phyloP scores from a whole-genome alignment of 2,113 vertebrate genomes.

The Donacobius atricapilla region DNA sequence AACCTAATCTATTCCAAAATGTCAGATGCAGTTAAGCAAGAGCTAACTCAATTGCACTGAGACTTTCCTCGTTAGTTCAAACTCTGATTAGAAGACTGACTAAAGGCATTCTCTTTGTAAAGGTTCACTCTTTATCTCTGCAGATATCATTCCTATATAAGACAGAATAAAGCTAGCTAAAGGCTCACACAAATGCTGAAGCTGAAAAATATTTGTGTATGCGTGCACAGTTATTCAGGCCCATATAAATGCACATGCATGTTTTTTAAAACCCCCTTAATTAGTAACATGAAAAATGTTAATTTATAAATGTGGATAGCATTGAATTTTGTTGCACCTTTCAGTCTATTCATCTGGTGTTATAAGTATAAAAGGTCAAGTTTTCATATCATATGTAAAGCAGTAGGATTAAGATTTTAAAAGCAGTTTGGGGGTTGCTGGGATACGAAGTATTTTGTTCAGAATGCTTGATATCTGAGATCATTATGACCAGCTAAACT shows the following conservation, averaged over 20 bases:
- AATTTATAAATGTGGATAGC: background rate
- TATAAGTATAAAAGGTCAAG: background rate
- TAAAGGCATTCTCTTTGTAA: constrained; percentile 49
- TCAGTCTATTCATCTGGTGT: background rate
- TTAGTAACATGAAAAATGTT: background rate
- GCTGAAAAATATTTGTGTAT: background rate
- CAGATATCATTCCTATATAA: background rate
- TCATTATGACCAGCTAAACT: background rate
- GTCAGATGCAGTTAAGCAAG: constrained; percentile 43
- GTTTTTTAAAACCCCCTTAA: background rate
- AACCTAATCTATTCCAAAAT: constrained; percentile 54
- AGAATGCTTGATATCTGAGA: constrained; percentile 16
- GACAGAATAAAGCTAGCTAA: background rate
- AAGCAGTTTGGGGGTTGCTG: constrained; percentile 25
- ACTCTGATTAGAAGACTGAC: constrained; percentile 44
- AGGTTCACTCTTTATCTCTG: constrained; percentile 31
- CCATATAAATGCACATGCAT: background rate
- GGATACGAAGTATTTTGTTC: background rate
- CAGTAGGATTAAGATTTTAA: constrained; percentile 41
- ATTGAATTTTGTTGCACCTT: background rate
- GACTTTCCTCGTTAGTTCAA: constrained; percentile 35
- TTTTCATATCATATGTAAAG: background rate
- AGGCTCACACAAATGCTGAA: background rate
- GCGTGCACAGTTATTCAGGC: background rate
- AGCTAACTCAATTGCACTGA: background rate